phyloP scores from a whole-genome alignment of 2,113 vertebrate species.

The Eretmochelys imbricata region DNA sequence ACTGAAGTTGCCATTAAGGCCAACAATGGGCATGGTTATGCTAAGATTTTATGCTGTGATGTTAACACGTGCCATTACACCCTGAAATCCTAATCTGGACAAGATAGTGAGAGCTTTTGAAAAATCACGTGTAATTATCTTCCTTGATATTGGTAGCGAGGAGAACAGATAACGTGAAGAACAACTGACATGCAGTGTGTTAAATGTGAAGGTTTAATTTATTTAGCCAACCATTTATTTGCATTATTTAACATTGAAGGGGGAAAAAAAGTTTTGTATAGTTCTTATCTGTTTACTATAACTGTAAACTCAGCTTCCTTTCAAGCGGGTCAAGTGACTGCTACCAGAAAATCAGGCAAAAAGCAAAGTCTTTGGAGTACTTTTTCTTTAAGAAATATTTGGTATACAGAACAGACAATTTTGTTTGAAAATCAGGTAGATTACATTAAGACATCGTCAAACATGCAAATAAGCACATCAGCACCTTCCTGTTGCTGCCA shows the following conservation, averaged over 20 bases:
- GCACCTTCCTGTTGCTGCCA: conserved; percentile 54
- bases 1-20: neutral
- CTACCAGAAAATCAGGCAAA: neutral
- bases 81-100: neutral
- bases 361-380: neutral
- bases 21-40: conserved; percentile 8
- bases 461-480: neutral
- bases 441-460: conserved; percentile 44
- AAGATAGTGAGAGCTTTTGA: neutral
- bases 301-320: neutral
- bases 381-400: conserved; percentile 57
- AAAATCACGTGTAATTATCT: neutral
- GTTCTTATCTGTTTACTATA: neutral
- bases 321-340: neutral
- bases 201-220: neutral
- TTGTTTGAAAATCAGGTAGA: conserved; percentile 58
- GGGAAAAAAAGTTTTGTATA: neutral
- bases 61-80: neutral
- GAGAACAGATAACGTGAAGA: neutral
- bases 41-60: neutral
- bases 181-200: neutral
- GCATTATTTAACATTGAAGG: neutral
- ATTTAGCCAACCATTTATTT: neutral
- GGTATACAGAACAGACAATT: conserved; percentile 20
- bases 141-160: neutral